Percentiles rank a stretch among this genome's conserved stretches.
These are phyloP conservation scores for Drosophila algonquin DNA, from an alignment of 2,888 invertebrate species.

Conservation along the genomic window DNA sequence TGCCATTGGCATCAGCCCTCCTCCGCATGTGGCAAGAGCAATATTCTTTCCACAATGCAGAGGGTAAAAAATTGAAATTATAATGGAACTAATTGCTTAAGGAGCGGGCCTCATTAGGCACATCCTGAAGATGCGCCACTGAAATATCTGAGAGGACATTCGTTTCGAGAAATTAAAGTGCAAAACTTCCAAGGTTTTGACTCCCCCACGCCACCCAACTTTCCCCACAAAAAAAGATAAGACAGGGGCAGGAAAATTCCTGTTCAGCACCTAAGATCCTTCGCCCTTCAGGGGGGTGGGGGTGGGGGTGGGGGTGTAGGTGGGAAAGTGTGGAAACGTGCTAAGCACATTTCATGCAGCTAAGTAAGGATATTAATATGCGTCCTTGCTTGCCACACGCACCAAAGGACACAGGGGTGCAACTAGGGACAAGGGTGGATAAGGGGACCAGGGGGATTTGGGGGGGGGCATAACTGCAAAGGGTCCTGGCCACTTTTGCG, in stretches of 20 bases:
- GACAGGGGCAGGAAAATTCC: not conserved
- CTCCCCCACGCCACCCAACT: not conserved
- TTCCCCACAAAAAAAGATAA: not conserved
- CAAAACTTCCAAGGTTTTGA: not conserved
- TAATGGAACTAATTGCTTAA: slow-evolving; percentile 38
- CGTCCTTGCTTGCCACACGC: slow-evolving; percentile 71
- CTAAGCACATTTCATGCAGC: slow-evolving; percentile 69
- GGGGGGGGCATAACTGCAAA: slow-evolving; percentile 16
- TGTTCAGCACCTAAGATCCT: not conserved
- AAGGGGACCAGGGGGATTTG: not conserved
- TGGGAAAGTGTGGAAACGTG: slow-evolving; percentile 63
- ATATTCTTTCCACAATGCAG: not conserved
- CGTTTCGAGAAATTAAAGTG: not conserved
- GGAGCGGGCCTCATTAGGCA: not conserved
- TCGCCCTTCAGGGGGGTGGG: not conserved
- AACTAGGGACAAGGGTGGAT: not conserved
- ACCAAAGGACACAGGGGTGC: slow-evolving; percentile 23
- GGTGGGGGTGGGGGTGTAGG: not conserved
- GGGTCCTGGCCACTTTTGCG: slow-evolving; percentile 68
- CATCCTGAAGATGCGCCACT: not conserved
- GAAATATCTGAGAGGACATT: not conserved
- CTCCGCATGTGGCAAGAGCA: slow-evolving; percentile 62
- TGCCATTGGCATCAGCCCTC: slow-evolving; percentile 62
- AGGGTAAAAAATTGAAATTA: slow-evolving; percentile 7
- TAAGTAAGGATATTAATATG: slow-evolving; percentile 80